These are phyloP conservation scores for Limanda limanda DNA, from an alignment of 2,113 vertebrate genomes.

Conservation along the genomic window DNA sequence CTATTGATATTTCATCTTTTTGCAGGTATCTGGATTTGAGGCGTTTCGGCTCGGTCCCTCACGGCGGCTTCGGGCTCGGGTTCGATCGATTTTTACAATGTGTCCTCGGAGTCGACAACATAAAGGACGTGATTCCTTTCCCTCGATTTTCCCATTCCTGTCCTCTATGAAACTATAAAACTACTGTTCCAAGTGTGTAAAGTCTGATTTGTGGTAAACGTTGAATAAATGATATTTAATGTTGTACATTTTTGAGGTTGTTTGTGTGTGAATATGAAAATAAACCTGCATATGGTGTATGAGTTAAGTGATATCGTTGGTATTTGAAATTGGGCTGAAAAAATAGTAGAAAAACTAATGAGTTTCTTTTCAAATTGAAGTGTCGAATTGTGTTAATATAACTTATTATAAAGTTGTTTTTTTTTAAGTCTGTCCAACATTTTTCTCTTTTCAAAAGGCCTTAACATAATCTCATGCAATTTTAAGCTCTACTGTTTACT, in stretches of 20 bases:
- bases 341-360: no score
- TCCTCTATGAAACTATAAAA: conserved; percentile 81
- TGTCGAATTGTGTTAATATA: no score
- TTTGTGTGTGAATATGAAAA: not conserved
- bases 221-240: conserved; percentile 15
- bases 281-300: no score
- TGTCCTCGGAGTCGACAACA: conserved; percentile 93
- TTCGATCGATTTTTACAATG: conserved; percentile 96
- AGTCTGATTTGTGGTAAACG: not conserved
- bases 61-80: conserved; percentile 97
- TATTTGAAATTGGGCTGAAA: no score
- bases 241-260: not conserved
- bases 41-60: conserved; percentile 92
- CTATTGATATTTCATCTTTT: conserved; percentile 19
- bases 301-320: no score
- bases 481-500: no score
- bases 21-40: conserved; percentile 96
- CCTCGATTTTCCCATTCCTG: conserved; percentile 94
- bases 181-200: not conserved
- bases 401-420: no score
- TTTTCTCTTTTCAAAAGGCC: no score
- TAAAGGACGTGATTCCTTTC: conserved; percentile 98
- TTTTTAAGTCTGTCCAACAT: no score
- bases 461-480: no score
- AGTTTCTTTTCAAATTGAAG: no score